Conservation (phyloP, 1,140 invertebrate genomes). For the Euwallacea fornicatus region DNA sequence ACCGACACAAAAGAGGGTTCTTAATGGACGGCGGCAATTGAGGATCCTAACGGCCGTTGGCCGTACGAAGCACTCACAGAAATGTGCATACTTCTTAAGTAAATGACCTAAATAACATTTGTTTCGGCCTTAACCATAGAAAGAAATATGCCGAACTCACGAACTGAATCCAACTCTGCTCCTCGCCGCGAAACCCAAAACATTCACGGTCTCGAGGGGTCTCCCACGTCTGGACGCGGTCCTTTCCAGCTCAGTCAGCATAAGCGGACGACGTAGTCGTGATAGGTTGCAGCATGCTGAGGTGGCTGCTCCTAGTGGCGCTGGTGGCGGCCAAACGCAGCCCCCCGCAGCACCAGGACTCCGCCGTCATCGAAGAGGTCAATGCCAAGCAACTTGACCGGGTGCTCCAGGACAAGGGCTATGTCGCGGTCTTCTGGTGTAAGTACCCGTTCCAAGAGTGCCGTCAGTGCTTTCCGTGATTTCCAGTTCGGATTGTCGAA, state of each 20-base stretch:
- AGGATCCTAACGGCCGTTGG: too few species aligned
- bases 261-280: constrained; percentile 40
- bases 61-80: too few species aligned
- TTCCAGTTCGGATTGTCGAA: constrained; percentile 14
- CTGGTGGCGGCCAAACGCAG: constrained; percentile 54
- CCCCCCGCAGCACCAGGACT: constrained; percentile 59
- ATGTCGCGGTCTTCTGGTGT: constrained; percentile 95
- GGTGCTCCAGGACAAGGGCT: constrained; percentile 85
- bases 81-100: too few species aligned
- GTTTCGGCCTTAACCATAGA: not conserved
- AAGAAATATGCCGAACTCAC: not conserved
- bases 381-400: constrained; percentile 87
- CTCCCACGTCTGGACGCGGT: constrained; percentile 48
- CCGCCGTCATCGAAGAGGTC: constrained; percentile 85
- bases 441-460: constrained; percentile 61
- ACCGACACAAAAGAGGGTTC: too few species aligned
- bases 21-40: too few species aligned
- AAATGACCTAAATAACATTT: too few species aligned
- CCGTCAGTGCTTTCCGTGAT: too few species aligned
- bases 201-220: not conserved
- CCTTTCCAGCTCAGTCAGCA: constrained; percentile 45
- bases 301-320: constrained; percentile 59
- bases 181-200: not conserved
- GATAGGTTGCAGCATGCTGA: constrained; percentile 55
- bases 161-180: constrained; percentile 8